phyloP scores from a whole-genome alignment of 1,140 invertebrate genomes.

The Apocrypta bakeri region DNA sequence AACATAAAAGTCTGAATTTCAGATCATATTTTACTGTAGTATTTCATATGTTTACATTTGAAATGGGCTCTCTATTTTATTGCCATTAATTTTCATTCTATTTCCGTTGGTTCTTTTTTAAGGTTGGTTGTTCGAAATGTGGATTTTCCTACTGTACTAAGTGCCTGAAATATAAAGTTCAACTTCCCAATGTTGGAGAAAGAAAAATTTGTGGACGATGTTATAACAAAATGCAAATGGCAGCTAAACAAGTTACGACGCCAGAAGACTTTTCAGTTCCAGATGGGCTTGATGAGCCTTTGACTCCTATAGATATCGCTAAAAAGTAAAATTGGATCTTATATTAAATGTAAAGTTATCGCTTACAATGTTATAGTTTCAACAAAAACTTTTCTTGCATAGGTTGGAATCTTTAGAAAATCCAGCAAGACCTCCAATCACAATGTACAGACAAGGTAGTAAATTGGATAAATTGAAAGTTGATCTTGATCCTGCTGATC shows the following conservation, averaged over 20 bases:
- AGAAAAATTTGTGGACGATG: slow-evolving; percentile 69
- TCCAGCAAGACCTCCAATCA: slow-evolving; percentile 69
- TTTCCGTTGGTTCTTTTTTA: slow-evolving; percentile 38
- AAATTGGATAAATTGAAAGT: slow-evolving; percentile 67
- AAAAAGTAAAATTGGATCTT: slow-evolving; percentile 60
- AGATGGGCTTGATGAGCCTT: slow-evolving; percentile 45
- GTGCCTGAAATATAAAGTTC: slow-evolving; percentile 70
- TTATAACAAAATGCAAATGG: slow-evolving; percentile 59
- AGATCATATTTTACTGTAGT: background rate
- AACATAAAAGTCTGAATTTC: background rate
- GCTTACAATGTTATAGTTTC: slow-evolving; percentile 24
- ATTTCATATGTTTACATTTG: background rate
- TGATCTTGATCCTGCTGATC: slow-evolving; percentile 67
- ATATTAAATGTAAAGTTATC: background rate
- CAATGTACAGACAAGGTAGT: slow-evolving; percentile 63
- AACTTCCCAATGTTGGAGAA: slow-evolving; percentile 59
- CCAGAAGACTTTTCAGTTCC: slow-evolving; percentile 44
- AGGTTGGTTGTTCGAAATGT: slow-evolving; percentile 70
- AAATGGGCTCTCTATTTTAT: background rate
- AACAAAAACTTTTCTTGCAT: slow-evolving; percentile 33
- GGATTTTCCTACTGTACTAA: slow-evolving; percentile 70
- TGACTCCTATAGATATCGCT: slow-evolving; percentile 65
- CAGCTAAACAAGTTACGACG: slow-evolving; percentile 49
- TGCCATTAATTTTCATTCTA: slow-evolving; percentile 18
- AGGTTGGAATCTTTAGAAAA: slow-evolving; percentile 69